phyloP scores from a whole-genome alignment of 1,140 invertebrate species.

The Drosophila sechellia region DNA sequence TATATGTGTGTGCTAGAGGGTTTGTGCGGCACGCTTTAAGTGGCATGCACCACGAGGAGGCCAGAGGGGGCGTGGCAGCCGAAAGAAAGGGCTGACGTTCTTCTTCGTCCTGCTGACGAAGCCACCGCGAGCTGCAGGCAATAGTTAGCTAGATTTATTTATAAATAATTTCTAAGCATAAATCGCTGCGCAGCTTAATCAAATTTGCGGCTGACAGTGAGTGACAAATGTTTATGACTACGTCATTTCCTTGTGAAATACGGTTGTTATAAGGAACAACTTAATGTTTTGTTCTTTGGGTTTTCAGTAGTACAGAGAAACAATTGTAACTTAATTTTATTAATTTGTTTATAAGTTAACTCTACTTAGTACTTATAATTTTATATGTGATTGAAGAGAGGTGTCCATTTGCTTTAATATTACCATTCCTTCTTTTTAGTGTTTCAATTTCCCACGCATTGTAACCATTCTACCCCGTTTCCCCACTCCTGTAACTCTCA shows the following conservation, averaged over 20 bases:
- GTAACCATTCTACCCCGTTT: not conserved
- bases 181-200: constrained; percentile 66
- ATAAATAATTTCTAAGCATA: constrained; percentile 74
- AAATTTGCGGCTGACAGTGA: constrained; percentile 55
- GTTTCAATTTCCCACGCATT: not conserved
- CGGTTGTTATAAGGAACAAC: not conserved
- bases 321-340: too few relatives aligned
- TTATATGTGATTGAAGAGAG: too few relatives aligned
- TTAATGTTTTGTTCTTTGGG: too few relatives aligned
- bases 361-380: too few relatives aligned
- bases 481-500: not conserved
- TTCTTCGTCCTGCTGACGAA: constrained; percentile 35
- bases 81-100: constrained; percentile 48
- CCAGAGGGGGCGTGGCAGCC: constrained; percentile 12
- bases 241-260: not conserved
- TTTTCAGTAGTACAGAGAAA: too few relatives aligned
- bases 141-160: constrained; percentile 74
- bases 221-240: constrained; percentile 5
- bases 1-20: constrained; percentile 19
- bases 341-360: too few relatives aligned
- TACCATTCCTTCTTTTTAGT: not conserved
- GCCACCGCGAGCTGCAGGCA: constrained; percentile 33
- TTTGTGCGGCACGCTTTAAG: constrained; percentile 65
- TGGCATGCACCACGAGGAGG: constrained; percentile 57
- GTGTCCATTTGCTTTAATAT: too few relatives aligned